phyloP scores from a whole-genome alignment of 2,113 vertebrate genomes.

The Otus sunia region DNA sequence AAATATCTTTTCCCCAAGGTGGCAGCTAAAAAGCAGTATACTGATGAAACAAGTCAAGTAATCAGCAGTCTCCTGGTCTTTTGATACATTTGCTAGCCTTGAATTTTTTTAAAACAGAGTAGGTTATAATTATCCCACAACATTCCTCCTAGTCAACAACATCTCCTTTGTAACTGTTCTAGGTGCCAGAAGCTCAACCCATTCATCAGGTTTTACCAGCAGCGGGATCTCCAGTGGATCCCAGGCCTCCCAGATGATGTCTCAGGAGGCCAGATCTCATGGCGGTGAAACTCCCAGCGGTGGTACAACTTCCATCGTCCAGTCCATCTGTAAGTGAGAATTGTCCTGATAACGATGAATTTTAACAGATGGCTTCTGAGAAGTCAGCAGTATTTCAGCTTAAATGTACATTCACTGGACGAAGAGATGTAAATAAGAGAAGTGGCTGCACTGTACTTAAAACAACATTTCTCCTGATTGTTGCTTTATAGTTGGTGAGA shows the following conservation, averaged over 20 bases:
- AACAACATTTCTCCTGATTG: background rate
- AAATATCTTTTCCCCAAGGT: background rate
- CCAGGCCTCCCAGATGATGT: background rate
- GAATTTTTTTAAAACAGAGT: background rate
- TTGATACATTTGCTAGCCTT: background rate
- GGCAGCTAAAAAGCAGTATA: background rate
- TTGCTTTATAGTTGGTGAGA: background rate
- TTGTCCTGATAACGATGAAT: background rate
- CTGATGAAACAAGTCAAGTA: background rate
- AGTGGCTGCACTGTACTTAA: background rate
- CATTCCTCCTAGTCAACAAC: background rate
- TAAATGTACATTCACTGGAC: background rate
- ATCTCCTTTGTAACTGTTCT: background rate
- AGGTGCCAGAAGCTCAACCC: constrained; percentile 32
- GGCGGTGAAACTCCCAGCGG: constrained; percentile 34
- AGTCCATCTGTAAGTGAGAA: constrained; percentile 47
- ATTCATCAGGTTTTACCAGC: constrained; percentile 44
- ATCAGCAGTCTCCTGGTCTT: background rate
- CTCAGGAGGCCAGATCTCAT: background rate
- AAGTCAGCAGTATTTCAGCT: background rate
- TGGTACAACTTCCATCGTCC: constrained; percentile 22
- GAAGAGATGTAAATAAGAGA: background rate
- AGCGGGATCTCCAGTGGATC: background rate
- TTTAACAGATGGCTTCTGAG: background rate
- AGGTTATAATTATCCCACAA: background rate